Conservation (phyloP, 2,888 invertebrate genomes). For the Blastobasis lacticolella region DNA sequence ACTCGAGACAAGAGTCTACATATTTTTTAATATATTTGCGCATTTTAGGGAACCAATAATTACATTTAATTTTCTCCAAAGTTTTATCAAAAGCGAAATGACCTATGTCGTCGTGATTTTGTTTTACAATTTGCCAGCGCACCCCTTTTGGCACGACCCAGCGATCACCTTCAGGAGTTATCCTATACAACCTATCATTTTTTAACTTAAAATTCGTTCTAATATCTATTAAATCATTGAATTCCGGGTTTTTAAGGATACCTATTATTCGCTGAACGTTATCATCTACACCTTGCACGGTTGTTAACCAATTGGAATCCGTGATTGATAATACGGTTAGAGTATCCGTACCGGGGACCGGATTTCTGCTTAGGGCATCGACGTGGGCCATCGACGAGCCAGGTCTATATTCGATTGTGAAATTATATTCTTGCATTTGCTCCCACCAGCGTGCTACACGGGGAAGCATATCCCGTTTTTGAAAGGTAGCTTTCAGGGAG, state of each 20-base stretch:
- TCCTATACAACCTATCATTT: slow-evolving; percentile 7
- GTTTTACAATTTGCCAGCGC: slow-evolving; percentile 11
- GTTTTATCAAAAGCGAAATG: slow-evolving; percentile 13
- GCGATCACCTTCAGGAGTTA: slow-evolving; percentile 4
- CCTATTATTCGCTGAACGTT: slow-evolving; percentile 11
- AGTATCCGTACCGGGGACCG: background rate
- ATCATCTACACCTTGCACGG: slow-evolving; percentile 11
- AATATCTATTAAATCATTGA: slow-evolving; percentile 3
- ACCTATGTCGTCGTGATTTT: slow-evolving; percentile 12
- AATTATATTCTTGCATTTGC: slow-evolving; percentile 11
- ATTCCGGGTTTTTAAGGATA: slow-evolving; percentile 8
- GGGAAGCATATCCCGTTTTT: slow-evolving; percentile 12
- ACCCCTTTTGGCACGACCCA: slow-evolving; percentile 13
- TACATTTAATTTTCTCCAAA: slow-evolving; percentile 4
- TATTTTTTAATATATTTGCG: slow-evolving; percentile 11
- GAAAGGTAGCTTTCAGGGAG: slow-evolving; percentile 12
- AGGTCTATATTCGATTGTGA: slow-evolving; percentile 9
- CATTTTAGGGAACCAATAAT: slow-evolving; percentile 15
- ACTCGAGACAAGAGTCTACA: slow-evolving; percentile 12
- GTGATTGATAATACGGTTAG: background rate
- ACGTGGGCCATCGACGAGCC: slow-evolving; percentile 14
- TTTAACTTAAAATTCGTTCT: slow-evolving; percentile 6
- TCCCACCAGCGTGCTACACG: slow-evolving; percentile 18
- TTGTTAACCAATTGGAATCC: slow-evolving; percentile 9
- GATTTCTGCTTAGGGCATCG: slow-evolving; percentile 15